Conservation (phyloP, 2,797 vertebrate genomes). For the Mormyrus proboscirostris region DNA sequence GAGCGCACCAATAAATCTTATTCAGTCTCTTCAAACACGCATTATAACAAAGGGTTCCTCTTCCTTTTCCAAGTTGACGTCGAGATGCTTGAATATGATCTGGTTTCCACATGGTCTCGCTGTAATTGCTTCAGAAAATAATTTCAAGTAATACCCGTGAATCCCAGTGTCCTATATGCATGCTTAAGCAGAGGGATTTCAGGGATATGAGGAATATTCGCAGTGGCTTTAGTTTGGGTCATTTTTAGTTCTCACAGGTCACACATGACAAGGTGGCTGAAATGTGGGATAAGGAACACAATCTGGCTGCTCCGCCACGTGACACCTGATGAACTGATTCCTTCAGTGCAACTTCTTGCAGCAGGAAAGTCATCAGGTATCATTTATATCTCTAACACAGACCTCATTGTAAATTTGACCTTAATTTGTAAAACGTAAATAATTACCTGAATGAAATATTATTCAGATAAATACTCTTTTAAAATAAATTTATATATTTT, state of each 20-base stretch:
- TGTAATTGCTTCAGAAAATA: slow-evolving; percentile 11
- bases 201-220: neutral
- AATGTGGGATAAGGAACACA: neutral
- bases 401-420: neutral
- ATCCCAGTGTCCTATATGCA: neutral
- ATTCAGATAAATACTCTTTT: neutral
- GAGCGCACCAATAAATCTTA: neutral
- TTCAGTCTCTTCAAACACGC: neutral
- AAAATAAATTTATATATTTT: neutral
- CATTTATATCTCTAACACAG: neutral
- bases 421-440: neutral
- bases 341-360: neutral
- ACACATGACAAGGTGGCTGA: neutral
- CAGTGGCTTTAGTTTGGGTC: neutral
- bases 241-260: slow-evolving; percentile 8
- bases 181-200: slow-evolving; percentile 4
- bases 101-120: neutral
- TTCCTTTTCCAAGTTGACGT: neutral
- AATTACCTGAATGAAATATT: neutral
- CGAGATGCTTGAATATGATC: neutral
- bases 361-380: neutral
- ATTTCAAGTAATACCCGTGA: neutral
- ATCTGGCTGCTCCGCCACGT: neutral
- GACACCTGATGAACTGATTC: neutral
- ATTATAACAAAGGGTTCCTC: neutral